Evolutionary conservation across 2,113 vertebrate species (phyloP).

Genomic region (Morone saxatilis): DNA sequence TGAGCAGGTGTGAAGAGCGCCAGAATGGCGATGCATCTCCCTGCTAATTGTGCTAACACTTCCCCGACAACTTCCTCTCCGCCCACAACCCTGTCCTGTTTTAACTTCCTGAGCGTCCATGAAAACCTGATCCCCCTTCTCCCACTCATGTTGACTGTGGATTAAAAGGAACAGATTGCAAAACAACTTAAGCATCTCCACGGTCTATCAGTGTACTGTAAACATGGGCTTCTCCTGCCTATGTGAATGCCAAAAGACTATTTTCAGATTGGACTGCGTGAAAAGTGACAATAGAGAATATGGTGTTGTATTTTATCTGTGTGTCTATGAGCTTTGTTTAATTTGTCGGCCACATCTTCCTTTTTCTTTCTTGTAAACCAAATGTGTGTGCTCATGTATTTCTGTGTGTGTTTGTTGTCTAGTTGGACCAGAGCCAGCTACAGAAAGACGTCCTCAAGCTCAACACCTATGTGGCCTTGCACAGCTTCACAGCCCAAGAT

Average conservation of each 20-base stretch:
- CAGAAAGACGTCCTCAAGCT: constrained; percentile 88
- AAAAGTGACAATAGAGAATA: constrained; percentile 13
- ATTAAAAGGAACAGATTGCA: constrained; percentile 70
- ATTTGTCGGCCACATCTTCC: not conserved
- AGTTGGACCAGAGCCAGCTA: constrained; percentile 76
- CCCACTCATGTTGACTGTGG: constrained; percentile 60
- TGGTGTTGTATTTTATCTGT: constrained; percentile 14
- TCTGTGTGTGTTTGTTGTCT: constrained; percentile 40
- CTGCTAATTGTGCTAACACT: constrained; percentile 69
- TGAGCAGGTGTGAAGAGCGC: constrained; percentile 54
- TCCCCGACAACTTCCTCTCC: constrained; percentile 64
- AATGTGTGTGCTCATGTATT: constrained; percentile 8
- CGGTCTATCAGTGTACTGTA: constrained; percentile 39
- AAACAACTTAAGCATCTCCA: constrained; percentile 40
- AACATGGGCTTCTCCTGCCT: constrained; percentile 51
- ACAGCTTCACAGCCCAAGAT: constrained; percentile 93
- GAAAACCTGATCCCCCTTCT: constrained; percentile 50
- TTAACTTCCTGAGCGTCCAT: constrained; percentile 52
- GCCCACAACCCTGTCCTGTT: constrained; percentile 57
- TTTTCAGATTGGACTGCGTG: constrained; percentile 29
- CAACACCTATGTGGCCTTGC: constrained; percentile 97
- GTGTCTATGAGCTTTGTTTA: constrained; percentile 8
- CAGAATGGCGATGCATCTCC: constrained; percentile 12
- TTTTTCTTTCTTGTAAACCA: not conserved
- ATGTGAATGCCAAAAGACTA: constrained; percentile 39